Base-by-base conservation (phyloP, 1,140 invertebrate genomes). In the Drosophila kepulauana region DNA sequence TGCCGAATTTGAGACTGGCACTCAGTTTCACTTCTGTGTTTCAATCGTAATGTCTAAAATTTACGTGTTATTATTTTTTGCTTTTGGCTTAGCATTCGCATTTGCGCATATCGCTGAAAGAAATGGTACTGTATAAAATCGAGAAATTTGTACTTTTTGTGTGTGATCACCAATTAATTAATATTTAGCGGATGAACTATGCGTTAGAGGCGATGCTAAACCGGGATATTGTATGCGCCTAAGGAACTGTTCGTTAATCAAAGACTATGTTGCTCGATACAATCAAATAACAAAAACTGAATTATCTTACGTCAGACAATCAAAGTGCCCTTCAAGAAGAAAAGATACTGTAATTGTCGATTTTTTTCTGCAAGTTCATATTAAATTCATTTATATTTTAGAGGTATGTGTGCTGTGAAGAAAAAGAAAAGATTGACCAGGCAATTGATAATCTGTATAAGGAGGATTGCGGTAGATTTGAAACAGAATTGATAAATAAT, bases 391-490 rank as follows among this genome's bases (percentile, higher is more conserved):
- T 13, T 7, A 0, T 10, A 45, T 1, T 3, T 13, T 11, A 74
- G 71, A 4, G 8, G 5, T 28, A 7, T 11, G 30, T 57, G 4
- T 74, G 71, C 33, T 74, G 71, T 15, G 71, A 51, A 49, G 33
- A 25, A n/a, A 13, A 56, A 25, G 58, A 33, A 5, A 43, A 45
- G 16, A 20, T 20, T 5, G 16, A 45, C 1, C 3, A 41, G 13
- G 65, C 49, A n/a, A 30, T 62, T 7, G 2, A 13, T 15, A 0
- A 16, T 13, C 45, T 68, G 7, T 1, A 5, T 7, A 1, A 15
- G n/a, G 46, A 46, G 10, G 2, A 41, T 1, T 73, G 70, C 33
- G 70, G 70, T 4, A 2, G 1, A 1, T 61, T 61, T 43, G 10
- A 1, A 6, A 16, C 4, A 7, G 0, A 5, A 0, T 33, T 56